Evolutionary conservation across 2,888 invertebrate genomes (phyloP).

Genomic region (Xestia xanthographa): DNA sequence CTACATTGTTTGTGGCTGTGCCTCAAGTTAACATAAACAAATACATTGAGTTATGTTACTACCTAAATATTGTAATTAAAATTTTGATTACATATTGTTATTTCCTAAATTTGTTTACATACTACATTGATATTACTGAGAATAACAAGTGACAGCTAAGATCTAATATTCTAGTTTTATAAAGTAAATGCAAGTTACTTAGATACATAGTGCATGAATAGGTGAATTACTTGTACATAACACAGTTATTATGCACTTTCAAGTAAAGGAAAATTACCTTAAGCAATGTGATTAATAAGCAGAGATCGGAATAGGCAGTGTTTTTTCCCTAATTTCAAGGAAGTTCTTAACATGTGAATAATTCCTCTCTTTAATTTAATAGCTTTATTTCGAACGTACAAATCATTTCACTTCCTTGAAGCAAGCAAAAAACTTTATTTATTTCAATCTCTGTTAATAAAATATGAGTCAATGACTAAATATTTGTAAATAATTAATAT

Average conservation of each 20-base stretch:
- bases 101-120: constrained; percentile 19
- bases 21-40: constrained; percentile 22
- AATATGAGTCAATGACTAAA: constrained; percentile 2
- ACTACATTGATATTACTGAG: constrained; percentile 17
- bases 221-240: constrained; percentile 8
- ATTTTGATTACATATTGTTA: constrained; percentile 34
- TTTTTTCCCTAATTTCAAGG: not conserved
- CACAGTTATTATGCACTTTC: constrained; percentile 9
- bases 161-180: constrained; percentile 34
- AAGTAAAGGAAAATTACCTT: constrained; percentile 10
- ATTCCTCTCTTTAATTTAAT: not conserved
- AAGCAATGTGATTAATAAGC: not conserved
- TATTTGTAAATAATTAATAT: not conserved
- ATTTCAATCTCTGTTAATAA: constrained; percentile 2
- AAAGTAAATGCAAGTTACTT: constrained; percentile 53
- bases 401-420: not conserved
- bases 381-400: not conserved
- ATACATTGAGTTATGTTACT: constrained; percentile 3
- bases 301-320: not conserved
- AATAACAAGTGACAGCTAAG: constrained; percentile 21
- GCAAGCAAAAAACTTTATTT: not conserved
- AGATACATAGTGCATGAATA: constrained; percentile 30
- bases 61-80: constrained; percentile 12
- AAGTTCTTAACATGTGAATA: not conserved
- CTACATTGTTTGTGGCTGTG: not conserved